Base-by-base conservation (phyloP, 2,113 vertebrate genomes). In the Campylorhamphus procurvoides region DNA sequence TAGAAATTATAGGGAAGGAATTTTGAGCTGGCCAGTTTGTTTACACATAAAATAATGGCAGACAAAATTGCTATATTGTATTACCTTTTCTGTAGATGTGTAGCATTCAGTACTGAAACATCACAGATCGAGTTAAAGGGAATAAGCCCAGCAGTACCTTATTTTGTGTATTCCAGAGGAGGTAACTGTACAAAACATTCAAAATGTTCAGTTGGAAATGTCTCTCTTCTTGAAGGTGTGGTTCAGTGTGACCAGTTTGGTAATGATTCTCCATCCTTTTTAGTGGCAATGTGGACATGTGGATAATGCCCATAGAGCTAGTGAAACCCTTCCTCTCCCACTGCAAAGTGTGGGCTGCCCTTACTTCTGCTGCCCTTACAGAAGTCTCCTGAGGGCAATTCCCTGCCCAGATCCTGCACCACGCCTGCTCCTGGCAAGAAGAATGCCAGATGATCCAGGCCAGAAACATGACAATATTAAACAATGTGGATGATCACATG, bases 381-480 rank as follows among this genome's bases (percentile, higher is more conserved):
- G 58, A 59, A 59, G 58, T 35, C 23, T 59, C 58, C 58, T 35
- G n/a, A 59, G 31, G 35, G n/a, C 56, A 59, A 14, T 59, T 59
- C n/a, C n/a, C 23, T 59, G n/a, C 14, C n/a, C 58, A 23, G 37
- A 52, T 15, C 0, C 0, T 5, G 2, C 23, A 39, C 27, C 10
- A 14, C 37, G 52, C 6, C 40, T 59, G 8, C 23, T 59, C 35
- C 50, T 67, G 59, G 60, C 33, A 81, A 31, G 16, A 19, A 78
- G 71, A 85, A 64, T 10, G 59, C 7, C 42, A 60, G 9, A 8
- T 80, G 62, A 47, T 47, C 33, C 72, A 74, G 59, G 37, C 42
- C 55, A 80, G 60, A 83, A 74, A 25, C 28, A 47, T 1, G 3
- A 47, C 7, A 13, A 16, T 27, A 23, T 71, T 72, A 47, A 79